These are phyloP conservation scores for Drosophila borborema DNA, from an alignment of 2,888 invertebrate genomes.

Conservation along the genomic window DNA sequence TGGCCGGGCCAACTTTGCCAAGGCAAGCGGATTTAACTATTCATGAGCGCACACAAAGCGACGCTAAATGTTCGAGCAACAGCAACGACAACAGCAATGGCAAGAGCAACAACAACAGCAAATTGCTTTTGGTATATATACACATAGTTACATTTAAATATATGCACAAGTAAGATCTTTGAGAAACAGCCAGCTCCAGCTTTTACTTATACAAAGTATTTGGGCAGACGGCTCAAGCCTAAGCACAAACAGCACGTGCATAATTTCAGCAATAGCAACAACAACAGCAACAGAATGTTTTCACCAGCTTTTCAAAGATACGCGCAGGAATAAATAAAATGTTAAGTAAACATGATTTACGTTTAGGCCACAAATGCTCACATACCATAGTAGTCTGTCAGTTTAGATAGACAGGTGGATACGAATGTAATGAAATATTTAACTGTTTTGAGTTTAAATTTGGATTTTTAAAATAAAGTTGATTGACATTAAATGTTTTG, in stretches of 20 bases:
- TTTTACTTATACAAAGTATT: constrained; percentile 51
- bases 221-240: constrained; percentile 24
- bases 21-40: constrained; percentile 74
- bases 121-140: constrained; percentile 17
- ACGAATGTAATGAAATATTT: neutral
- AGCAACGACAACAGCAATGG: constrained; percentile 10
- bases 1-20: constrained; percentile 29
- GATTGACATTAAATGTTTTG: neutral
- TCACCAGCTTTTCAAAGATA: constrained; percentile 12
- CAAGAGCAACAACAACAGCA: neutral
- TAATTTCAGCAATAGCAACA: constrained; percentile 17
- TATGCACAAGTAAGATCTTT: constrained; percentile 57
- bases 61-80: constrained; percentile 48
- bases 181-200: constrained; percentile 35
- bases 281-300: constrained; percentile 18
- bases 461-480: neutral
- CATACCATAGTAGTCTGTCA: neutral
- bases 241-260: constrained; percentile 41
- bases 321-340: constrained; percentile 19
- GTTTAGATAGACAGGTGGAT: neutral
- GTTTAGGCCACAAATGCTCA: neutral
- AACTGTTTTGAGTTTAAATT: neutral
- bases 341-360: constrained; percentile 26
- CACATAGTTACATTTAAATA: constrained; percentile 57
- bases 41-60: constrained; percentile 67